Base-by-base conservation (phyloP, 2,797 vertebrate genomes). In the Melanotaenia boesemani region DNA sequence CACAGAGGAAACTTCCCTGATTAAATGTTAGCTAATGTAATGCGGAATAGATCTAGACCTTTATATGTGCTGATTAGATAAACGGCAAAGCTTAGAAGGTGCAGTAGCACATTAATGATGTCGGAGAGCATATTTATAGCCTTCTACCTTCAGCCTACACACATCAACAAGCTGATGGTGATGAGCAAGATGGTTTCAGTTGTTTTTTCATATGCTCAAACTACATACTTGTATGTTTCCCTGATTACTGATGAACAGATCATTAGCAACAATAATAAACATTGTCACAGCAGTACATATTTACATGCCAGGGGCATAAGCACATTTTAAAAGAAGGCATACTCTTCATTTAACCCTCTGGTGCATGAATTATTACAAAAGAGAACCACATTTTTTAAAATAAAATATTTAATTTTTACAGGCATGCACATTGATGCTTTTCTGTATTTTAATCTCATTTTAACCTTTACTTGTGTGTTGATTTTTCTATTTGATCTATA, bases 41-140 rank as follows among this genome's bases (percentile, higher is more conserved):
- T 16, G 54, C 3, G 2, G 63, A 83, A 70, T 18, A 64, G 58
- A 79, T 71, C 54, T 18, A 73, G 76, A 80, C 66, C 62, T 79
- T 74, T 36, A 36, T 83, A 71, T 80, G n/a, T 56, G 61, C 61
- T 85, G 84, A 92, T 90, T 83, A 86, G 70, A 74, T 64, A 73
- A 76, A 36, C 22, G 1, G 32, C 58, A 79, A 77, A 78, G 75
- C 48, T 67, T 71, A 59, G 63, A 83, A 85, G 81, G 77, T 77
- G 76, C 85, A 65, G 48, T 57, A 50, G 76, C 66, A 83, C 71
- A 81, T 84, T 89, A 89, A 74, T 78, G 67, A 82, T 71, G 67
- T 24, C 32, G 16, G 62, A 64, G 64, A 70, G 63, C 70, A 54
- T 84, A 90, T 91, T 93, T 88, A 88, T 87, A 89, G 80, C 70